Evolutionary conservation across 2,797 vertebrate species (phyloP).

Genomic region (Acrossocheilus fasciatus): DNA sequence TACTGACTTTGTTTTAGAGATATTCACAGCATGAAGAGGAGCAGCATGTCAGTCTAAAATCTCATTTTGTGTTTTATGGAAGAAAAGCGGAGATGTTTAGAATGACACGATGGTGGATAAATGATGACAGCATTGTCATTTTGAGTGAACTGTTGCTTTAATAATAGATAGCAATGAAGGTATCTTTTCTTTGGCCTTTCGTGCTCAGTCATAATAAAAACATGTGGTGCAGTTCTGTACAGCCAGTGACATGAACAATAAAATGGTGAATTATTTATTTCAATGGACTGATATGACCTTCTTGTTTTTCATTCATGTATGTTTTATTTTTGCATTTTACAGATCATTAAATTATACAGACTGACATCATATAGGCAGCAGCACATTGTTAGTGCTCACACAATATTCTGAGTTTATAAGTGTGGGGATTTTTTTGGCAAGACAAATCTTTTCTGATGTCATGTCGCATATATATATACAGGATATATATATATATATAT

Average conservation of each 20-base stretch:
- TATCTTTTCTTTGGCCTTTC: conserved; percentile 9
- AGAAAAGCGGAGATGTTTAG: background rate
- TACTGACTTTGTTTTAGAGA: background rate
- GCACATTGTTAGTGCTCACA: background rate
- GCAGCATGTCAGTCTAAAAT: background rate
- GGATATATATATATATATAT: no score
- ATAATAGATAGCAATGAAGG: background rate
- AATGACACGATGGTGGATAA: conserved; percentile 1
- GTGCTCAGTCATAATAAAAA: background rate
- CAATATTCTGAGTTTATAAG: background rate
- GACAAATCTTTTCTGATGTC: background rate
- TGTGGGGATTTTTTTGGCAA: background rate
- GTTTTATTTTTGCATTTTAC: background rate
- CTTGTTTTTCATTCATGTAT: background rate
- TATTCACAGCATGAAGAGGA: background rate
- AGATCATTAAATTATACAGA: background rate
- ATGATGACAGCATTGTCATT: conserved; percentile 22
- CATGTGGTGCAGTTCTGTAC: background rate
- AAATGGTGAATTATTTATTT: background rate
- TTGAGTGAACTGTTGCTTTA: conserved; percentile 4
- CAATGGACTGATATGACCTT: background rate
- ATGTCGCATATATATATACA: background rate
- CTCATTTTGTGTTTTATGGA: background rate
- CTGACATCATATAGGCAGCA: background rate
- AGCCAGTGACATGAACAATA: background rate